Conservation (phyloP, 2,888 invertebrate species). For the Mellilla xanthometata region DNA sequence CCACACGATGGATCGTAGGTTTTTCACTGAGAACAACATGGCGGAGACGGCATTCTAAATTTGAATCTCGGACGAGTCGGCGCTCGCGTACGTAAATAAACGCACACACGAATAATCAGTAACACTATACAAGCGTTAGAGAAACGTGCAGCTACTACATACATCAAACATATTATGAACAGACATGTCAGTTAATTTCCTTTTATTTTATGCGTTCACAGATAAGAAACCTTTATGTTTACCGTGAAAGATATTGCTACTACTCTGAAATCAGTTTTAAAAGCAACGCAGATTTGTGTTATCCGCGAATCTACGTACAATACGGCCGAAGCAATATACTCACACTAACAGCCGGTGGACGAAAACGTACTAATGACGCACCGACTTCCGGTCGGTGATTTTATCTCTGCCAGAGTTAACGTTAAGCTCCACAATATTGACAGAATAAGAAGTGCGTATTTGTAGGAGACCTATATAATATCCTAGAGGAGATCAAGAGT, state of each 20-base stretch:
- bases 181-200: slow-evolving; percentile 40
- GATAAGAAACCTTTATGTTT: slow-evolving; percentile 2
- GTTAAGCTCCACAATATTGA: slow-evolving; percentile 33
- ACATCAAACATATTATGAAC: slow-evolving; percentile 43
- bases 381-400: slow-evolving; percentile 78
- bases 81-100: slow-evolving; percentile 83
- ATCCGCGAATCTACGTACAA: slow-evolving; percentile 5
- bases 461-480: too few relatives aligned
- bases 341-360: slow-evolving; percentile 70
- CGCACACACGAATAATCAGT: slow-evolving; percentile 80
- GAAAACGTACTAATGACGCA: slow-evolving; percentile 77
- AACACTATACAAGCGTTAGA: slow-evolving; percentile 75
- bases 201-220: slow-evolving; percentile 24
- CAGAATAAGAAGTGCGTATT: too few relatives aligned
- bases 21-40: slow-evolving; percentile 81
- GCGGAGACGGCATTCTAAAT: slow-evolving; percentile 81
- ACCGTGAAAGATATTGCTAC: not conserved
- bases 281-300: slow-evolving; percentile 5
- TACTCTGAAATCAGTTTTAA: slow-evolving; percentile 11
- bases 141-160: slow-evolving; percentile 54
- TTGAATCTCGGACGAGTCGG: slow-evolving; percentile 83
- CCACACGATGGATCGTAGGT: slow-evolving; percentile 71
- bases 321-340: slow-evolving; percentile 44
- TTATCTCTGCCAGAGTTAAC: slow-evolving; percentile 61
- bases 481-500: slow-evolving; percentile 8